Conservation (phyloP, 2,113 vertebrate genomes). For the Pteruthius melanotis region DNA sequence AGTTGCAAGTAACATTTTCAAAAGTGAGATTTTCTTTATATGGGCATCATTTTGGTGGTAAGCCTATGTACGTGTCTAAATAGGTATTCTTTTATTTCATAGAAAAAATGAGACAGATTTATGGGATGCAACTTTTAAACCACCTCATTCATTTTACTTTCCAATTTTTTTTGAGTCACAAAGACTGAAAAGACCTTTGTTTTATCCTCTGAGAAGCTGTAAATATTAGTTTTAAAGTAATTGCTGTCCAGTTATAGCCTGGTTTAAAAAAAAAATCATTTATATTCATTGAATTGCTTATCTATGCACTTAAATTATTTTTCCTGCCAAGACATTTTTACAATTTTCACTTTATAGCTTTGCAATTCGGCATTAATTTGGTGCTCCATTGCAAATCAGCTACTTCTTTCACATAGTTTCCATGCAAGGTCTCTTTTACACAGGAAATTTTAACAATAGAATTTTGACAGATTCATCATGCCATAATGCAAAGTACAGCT, state of each 20-base stretch:
- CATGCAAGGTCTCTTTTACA: not conserved
- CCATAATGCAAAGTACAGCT: not conserved
- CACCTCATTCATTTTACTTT: not conserved
- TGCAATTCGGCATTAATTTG: not conserved
- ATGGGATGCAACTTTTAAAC: not conserved
- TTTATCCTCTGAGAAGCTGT: not conserved
- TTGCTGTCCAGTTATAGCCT: not conserved
- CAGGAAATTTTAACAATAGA: not conserved
- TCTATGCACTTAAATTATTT: not conserved
- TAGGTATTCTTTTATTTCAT: not conserved
- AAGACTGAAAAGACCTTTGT: not conserved
- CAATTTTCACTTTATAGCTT: not conserved
- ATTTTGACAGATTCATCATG: not conserved
- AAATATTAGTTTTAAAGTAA: not conserved
- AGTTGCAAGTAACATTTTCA: not conserved
- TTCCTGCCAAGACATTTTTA: not conserved
- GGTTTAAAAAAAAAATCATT: not conserved
- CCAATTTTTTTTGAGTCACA: not conserved
- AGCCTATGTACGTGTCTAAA: not conserved
- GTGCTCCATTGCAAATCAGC: not conserved
- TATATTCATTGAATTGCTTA: not conserved
- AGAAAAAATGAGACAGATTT: not conserved
- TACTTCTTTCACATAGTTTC: not conserved
- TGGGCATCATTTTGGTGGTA: not conserved
- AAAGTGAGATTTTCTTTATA: not conserved